Evolutionary conservation across 1,140 invertebrate genomes (phyloP).

Genomic region (Lepidurus apus): DNA sequence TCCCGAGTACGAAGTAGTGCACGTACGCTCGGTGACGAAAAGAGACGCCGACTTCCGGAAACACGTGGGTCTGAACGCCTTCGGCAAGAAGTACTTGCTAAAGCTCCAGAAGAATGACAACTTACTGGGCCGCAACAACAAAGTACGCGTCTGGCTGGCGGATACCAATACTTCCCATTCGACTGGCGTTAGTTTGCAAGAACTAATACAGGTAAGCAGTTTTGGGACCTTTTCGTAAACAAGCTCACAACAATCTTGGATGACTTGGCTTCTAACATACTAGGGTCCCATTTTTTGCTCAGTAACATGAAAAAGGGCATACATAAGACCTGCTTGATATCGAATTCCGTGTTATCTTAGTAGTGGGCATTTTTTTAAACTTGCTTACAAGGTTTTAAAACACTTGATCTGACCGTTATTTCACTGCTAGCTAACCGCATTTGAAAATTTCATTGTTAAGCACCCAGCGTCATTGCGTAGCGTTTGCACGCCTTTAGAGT

Average conservation of each 20-base stretch:
- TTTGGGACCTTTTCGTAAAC: not conserved
- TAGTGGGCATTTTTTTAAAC: too few species aligned
- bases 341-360: too few species aligned
- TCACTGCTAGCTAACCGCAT: too few species aligned
- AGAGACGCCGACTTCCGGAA: constrained; percentile 34
- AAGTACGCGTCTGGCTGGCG: constrained; percentile 70
- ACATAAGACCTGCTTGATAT: too few species aligned
- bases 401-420: too few species aligned
- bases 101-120: constrained; percentile 65
- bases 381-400: too few species aligned
- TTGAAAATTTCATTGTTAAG: too few species aligned
- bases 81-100: constrained; percentile 49
- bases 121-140: constrained; percentile 52
- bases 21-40: constrained; percentile 43
- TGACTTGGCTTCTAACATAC: too few species aligned
- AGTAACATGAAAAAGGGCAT: too few species aligned
- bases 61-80: constrained; percentile 34
- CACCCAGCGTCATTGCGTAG: too few species aligned
- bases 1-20: constrained; percentile 60
- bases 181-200: constrained; percentile 68
- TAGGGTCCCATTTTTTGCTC: too few species aligned
- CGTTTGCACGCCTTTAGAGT: too few species aligned
- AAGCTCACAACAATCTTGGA: not conserved
- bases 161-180: constrained; percentile 55
- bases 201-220: constrained; percentile 58